Base-by-base conservation (phyloP, 2,797 vertebrate genomes). In the Phoebastria nigripes region DNA sequence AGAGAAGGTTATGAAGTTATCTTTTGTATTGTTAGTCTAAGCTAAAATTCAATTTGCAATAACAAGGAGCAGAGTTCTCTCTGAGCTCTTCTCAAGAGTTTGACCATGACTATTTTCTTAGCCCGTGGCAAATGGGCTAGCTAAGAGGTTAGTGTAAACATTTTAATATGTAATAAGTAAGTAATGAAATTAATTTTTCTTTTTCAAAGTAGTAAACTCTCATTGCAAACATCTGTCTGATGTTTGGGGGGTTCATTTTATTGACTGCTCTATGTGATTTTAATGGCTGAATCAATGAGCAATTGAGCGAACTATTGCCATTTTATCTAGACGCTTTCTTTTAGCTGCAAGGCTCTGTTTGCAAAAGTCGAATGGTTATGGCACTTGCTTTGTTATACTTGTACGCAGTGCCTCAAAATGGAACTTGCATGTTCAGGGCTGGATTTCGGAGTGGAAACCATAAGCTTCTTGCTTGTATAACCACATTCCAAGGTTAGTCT, bases 401-500 rank as follows among this genome's bases (percentile, higher is more conserved):
- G 95, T 78, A 80, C 89, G 93, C 61, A 2, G 70, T 85, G 89
- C 94, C 87, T 97, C 77, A 58, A 71, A 96, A 96, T 94, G 93
- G 91, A 95, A 90, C 90, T 96, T 84, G 83, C 78, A 92, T 95
- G 93, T 97, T 95, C 89, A 81, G 80, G 91, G 93, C 87, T 97
- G 96, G 96, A 95, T 96, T 95, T 97, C 56, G 3, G 85, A 97
- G 89, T 96, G 95, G 96, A 97, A 97, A 97, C 94, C 96, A 69
- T 96, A 97, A 96, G 93, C 93, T 95, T 89, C 85, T 97, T 96
- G 97, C 93, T 97, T 96, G 95, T 96, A 94, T 96, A 97, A 97
- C 95, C 87, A 88, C 96, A 97, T 97, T 97, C 95, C 96, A 97
- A 95, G 96, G 96, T 97, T 97, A 95, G 96, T 93, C 94, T 93